Base-by-base conservation (phyloP, 2,888 invertebrate species). In the Drosophila atripex region DNA sequence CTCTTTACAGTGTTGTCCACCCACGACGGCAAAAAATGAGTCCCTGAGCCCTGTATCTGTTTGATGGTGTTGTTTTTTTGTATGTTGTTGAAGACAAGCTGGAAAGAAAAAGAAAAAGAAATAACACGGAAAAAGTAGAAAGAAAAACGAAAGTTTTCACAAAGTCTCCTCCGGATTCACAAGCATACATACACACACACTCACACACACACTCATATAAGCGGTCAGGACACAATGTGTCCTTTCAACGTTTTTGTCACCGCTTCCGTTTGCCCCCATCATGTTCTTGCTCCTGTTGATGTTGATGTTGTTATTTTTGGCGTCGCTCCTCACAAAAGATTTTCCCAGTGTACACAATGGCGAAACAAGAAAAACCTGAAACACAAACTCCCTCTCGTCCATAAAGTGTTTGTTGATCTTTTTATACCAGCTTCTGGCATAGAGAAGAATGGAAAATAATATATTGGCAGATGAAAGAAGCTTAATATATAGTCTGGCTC, bases 231-330 rank as follows among this genome's bases (percentile, higher is more conserved):
- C 47, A 69, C 56, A 56, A 56, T 69, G 70, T 66, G 70, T 66
- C 32, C 70, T 66, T 71, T 71, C 65, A 79, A 63, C 68, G 68
- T 65, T 71, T 71, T 63, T 63, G 73, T 69, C 84, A 68, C 60
- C 75, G 63, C 75, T 86, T 80, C 75, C 68, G 68, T 64, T 64
- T 51, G 54, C 64, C 61, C 58, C 53, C 14, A 50, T 45, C 50
- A 55, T 70, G 51, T 52, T 73, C 43, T 54, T 59, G 47, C 41
- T 70, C 30, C 45, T 71, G 47, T 52, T 60, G 45, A 55, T 65
- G 39, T 70, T 68, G 41, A 61, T 66, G 32, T 51, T 46, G 58
- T 60, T 58, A 45, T 49, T 56, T 38, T 41, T 23, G 43, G 65
- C 41, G 23, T 50, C 49, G 56, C 68, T 61, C 8, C 71, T 52